Conservation (phyloP, 1,140 invertebrate species). For the Drosophila orena region DNA sequence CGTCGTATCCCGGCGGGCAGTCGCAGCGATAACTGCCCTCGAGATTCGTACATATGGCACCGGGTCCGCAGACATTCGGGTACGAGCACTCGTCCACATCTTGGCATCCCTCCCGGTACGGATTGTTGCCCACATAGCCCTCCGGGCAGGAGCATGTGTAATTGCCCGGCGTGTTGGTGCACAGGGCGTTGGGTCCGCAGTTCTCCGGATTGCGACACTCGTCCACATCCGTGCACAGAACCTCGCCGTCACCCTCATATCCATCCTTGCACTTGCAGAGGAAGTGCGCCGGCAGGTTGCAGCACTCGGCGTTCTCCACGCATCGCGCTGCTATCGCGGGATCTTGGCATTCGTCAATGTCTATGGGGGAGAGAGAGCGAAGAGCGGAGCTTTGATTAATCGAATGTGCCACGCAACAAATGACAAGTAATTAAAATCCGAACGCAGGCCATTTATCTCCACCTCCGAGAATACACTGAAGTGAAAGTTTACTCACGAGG, state of each 20-base stretch:
- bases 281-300: constrained; percentile 96
- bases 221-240: constrained; percentile 93
- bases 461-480: constrained; percentile 15
- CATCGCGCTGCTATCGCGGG: constrained; percentile 92
- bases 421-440: constrained; percentile 63
- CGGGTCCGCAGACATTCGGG: constrained; percentile 90
- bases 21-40: constrained; percentile 92
- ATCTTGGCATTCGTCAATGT: constrained; percentile 97
- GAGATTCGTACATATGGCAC: constrained; percentile 92
- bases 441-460: constrained; percentile 37
- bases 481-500: not conserved
- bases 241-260: constrained; percentile 95
- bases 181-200: constrained; percentile 92
- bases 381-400: constrained; percentile 59
- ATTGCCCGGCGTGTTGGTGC: constrained; percentile 94
- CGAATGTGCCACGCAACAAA: constrained; percentile 50
- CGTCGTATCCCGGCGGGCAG: constrained; percentile 92
- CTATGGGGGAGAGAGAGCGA: constrained; percentile 86
- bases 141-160: constrained; percentile 93
- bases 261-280: constrained; percentile 97
- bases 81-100: constrained; percentile 93
- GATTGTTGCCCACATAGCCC: constrained; percentile 92
- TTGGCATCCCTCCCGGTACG: constrained; percentile 91
- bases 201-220: constrained; percentile 92
- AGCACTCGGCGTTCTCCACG: constrained; percentile 96